Evolutionary conservation across 2,797 vertebrate species (phyloP).

Genomic region (Danio tinwini): DNA sequence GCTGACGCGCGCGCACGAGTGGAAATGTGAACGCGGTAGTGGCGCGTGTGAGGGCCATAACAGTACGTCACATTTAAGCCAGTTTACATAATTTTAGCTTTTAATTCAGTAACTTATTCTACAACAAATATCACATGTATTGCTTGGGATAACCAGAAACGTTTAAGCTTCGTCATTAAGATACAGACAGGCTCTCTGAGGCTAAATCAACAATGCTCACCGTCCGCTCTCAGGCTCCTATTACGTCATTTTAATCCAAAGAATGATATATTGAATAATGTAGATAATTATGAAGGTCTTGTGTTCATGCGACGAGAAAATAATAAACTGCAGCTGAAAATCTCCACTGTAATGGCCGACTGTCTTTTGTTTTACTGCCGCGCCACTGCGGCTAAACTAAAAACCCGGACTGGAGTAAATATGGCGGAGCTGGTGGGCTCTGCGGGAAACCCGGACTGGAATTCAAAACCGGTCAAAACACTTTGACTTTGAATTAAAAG

Average conservation of each 20-base stretch:
- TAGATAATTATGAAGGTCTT: neutral
- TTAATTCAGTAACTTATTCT: neutral
- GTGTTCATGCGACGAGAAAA: neutral
- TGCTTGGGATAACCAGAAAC: neutral
- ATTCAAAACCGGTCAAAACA: too few relatives aligned
- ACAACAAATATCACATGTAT: neutral
- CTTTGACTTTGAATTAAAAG: too few relatives aligned
- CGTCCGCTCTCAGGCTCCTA: neutral
- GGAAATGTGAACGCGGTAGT: neutral
- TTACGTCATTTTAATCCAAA: neutral
- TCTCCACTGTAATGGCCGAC: conserved; percentile 8
- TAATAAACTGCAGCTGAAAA: neutral
- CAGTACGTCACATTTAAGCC: neutral
- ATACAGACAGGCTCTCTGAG: neutral
- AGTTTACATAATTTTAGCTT: neutral
- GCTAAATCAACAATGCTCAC: conserved; percentile 34
- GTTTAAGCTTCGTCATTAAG: neutral
- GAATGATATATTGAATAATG: neutral
- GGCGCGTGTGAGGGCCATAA: neutral
- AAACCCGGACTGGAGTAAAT: conserved; percentile 37
- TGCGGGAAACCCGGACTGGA: conserved; percentile 25
- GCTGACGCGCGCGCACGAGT: neutral
- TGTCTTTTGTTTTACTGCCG: conserved; percentile 61
- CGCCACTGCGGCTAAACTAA: conserved; percentile 48
- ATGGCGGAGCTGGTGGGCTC: too few relatives aligned